Conservation (phyloP, 2,113 vertebrate species). For the Strix uralensis region DNA sequence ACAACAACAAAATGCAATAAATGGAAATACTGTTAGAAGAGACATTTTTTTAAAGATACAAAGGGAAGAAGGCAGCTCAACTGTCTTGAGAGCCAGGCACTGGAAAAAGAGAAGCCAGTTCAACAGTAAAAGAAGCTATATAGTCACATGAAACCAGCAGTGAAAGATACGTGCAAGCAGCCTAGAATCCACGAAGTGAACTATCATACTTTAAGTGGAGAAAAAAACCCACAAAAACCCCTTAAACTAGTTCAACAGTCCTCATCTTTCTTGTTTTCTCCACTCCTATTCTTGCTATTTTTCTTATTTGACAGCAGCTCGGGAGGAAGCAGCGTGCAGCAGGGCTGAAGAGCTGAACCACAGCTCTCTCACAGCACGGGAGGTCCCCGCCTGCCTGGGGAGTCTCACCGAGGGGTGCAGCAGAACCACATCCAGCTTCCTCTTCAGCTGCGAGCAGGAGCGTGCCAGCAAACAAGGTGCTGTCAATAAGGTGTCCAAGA, state of each 20-base stretch:
- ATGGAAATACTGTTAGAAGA: background rate
- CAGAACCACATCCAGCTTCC: background rate
- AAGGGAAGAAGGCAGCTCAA: background rate
- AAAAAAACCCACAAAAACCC: fast-evolving
- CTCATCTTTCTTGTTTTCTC: background rate
- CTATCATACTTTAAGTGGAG: background rate
- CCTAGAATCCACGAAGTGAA: background rate
- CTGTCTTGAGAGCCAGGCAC: background rate
- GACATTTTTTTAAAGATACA: background rate
- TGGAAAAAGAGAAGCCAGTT: background rate
- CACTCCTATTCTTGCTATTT: background rate
- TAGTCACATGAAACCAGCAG: background rate
- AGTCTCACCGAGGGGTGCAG: background rate
- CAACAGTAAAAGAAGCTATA: background rate
- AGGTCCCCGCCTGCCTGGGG: background rate
- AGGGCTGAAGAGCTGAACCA: background rate
- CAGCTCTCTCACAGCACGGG: background rate
- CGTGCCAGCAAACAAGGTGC: background rate
- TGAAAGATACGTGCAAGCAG: background rate
- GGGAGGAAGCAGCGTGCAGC: background rate
- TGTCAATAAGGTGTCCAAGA: background rate
- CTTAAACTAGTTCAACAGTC: background rate
- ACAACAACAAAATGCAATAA: background rate
- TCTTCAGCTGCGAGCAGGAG: background rate
- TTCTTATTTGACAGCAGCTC: background rate